Evolutionary conservation across 2,797 vertebrate species (phyloP).

Genomic region (Schizothorax lantsangensis): DNA sequence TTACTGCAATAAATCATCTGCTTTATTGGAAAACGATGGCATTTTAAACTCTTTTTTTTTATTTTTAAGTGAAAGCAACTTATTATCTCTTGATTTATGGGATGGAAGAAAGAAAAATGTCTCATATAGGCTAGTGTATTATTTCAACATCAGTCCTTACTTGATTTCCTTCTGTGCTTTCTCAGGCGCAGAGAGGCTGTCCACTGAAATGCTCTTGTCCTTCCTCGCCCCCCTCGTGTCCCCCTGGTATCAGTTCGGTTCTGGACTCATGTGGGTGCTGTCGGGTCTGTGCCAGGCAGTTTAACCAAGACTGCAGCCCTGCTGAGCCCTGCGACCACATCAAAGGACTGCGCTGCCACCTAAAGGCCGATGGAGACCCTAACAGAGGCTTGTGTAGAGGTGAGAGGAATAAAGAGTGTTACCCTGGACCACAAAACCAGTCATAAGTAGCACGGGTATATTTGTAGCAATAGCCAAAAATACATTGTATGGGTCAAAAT

Average conservation of each 20-base stretch:
- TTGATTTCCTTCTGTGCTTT: background rate
- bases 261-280: constrained; percentile 68
- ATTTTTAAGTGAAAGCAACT: constrained; percentile 19
- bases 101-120: background rate
- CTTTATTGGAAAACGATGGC: background rate
- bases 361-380: constrained; percentile 61
- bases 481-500: background rate
- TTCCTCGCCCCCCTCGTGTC: constrained; percentile 55
- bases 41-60: background rate
- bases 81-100: constrained; percentile 6
- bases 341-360: constrained; percentile 71
- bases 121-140: background rate
- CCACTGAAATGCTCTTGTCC: constrained; percentile 63
- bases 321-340: constrained; percentile 71
- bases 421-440: background rate
- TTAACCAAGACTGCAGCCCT: constrained; percentile 68
- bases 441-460: background rate
- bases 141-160: background rate
- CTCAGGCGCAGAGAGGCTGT: constrained; percentile 62
- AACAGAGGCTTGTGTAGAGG: constrained; percentile 68
- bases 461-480: background rate
- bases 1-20: background rate
- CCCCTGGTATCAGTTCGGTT: constrained; percentile 65
- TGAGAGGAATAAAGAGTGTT: constrained; percentile 16
- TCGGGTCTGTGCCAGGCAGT: constrained; percentile 68